phyloP scores from a whole-genome alignment of 2,113 vertebrate species.

The Hypanus sabinus region DNA sequence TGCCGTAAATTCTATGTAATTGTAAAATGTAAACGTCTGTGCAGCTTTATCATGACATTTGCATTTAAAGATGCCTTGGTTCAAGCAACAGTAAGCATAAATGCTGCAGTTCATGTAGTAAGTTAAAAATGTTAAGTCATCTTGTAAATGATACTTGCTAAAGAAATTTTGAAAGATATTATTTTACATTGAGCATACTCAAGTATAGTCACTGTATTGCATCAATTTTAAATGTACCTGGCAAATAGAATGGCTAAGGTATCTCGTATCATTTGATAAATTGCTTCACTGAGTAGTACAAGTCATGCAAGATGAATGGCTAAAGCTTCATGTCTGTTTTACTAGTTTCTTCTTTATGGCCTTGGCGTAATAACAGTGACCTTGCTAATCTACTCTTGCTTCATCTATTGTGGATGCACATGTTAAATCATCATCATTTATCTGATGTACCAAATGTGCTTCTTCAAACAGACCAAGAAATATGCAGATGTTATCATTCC shows the following conservation, averaged over 20 bases:
- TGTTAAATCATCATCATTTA: not conserved
- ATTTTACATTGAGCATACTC: too few relatives aligned
- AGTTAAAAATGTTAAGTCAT: not conserved
- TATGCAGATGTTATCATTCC: conserved; percentile 97
- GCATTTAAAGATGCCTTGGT: not conserved
- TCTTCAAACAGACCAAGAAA: conserved; percentile 79
- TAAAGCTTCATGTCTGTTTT: not conserved
- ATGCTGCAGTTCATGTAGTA: not conserved
- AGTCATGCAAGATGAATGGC: not conserved
- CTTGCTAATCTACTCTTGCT: not conserved
- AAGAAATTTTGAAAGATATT: too few relatives aligned
- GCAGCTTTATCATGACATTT: not conserved
- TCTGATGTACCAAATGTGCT: not conserved
- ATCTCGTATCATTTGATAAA: not conserved
- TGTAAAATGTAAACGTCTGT: not conserved
- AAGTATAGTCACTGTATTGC: not conserved
- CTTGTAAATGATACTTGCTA: not conserved
- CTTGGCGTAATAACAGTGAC: not conserved
- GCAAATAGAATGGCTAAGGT: not conserved
- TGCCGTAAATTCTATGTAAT: not conserved
- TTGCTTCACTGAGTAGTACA: not conserved
- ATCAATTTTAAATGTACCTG: not conserved
- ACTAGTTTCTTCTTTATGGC: not conserved
- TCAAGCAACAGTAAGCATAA: not conserved
- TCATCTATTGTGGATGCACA: not conserved